A percentile compares a stretch with the other conserved stretches of the same genome.
These are phyloP conservation scores for Penaeus vannamei DNA, from an alignment of 1,140 invertebrate genomes.

Conservation along the genomic window DNA sequence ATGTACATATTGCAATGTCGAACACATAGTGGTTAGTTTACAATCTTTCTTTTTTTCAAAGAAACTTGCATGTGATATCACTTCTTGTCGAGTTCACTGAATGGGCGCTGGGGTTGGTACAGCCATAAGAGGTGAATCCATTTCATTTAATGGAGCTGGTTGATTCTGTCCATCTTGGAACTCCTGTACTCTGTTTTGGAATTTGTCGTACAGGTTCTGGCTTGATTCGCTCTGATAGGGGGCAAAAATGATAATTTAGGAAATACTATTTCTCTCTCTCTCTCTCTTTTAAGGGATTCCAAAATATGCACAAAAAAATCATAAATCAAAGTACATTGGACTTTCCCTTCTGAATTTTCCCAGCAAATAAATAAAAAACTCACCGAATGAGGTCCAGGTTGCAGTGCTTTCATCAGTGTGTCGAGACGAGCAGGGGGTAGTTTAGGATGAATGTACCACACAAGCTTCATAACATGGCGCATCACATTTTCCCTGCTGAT, in stretches of 20 bases:
- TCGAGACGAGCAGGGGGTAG: conserved; percentile 85
- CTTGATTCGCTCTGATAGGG: conserved; percentile 85
- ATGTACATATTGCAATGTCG: too few relatives aligned
- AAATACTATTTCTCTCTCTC: background rate
- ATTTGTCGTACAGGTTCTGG: conserved; percentile 83
- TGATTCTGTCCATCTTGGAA: conserved; percentile 80
- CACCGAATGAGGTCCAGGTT: conserved; percentile 77
- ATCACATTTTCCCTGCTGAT: conserved; percentile 91
- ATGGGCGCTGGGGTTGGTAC: conserved; percentile 86
- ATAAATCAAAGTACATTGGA: too few relatives aligned
- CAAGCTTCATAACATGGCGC: conserved; percentile 90
- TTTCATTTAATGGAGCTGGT: conserved; percentile 78
- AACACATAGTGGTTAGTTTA: too few relatives aligned
- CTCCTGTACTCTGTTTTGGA: conserved; percentile 84
- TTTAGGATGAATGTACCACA: conserved; percentile 93
- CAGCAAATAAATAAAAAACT: background rate
- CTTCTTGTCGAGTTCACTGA: conserved; percentile 46
- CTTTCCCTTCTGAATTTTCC: background rate
- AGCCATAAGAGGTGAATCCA: conserved; percentile 88
- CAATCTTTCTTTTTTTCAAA: background rate
- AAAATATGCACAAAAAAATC: too few relatives aligned
- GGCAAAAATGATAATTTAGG: conserved; percentile 59
- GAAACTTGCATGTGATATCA: background rate
- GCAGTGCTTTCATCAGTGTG: conserved; percentile 88
- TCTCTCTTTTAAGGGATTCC: background rate